phyloP scores from a whole-genome alignment of 2,888 invertebrate genomes.

The Netelia fuscicornis region DNA sequence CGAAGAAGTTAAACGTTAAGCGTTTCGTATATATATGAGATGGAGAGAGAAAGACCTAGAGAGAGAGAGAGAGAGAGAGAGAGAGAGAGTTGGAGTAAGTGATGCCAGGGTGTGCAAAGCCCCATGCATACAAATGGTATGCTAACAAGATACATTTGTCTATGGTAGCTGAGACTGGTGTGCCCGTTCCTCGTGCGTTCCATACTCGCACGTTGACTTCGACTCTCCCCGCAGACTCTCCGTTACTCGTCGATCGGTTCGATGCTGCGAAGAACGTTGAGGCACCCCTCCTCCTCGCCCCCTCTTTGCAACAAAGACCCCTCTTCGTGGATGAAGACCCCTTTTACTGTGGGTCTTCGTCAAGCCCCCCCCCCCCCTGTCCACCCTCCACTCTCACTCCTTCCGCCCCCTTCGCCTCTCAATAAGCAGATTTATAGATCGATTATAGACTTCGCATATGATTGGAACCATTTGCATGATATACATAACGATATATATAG shows the following conservation, averaged over 20 bases:
- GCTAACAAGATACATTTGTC: constrained; percentile 85
- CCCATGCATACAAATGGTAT: constrained; percentile 85
- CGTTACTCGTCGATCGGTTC: constrained; percentile 46
- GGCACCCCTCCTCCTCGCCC: constrained; percentile 48
- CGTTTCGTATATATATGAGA: constrained; percentile 72
- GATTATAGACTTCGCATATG: constrained; percentile 83
- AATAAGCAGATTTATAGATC: constrained; percentile 84
- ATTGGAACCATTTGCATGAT: constrained; percentile 84
- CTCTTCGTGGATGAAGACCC: constrained; percentile 4
- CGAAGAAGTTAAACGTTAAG: constrained; percentile 82
- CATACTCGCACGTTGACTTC: constrained; percentile 50
- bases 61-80: constrained; percentile 37
- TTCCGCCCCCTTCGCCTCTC: constrained; percentile 72
- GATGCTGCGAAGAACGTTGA: neutral
- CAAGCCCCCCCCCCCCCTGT: constrained; percentile 39
- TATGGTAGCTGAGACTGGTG: constrained; percentile 77
- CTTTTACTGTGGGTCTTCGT: constrained; percentile 24
- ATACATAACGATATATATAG: constrained; percentile 69
- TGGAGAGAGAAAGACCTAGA: constrained; percentile 53
- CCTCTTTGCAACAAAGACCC: constrained; percentile 47
- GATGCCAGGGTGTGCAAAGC: constrained; percentile 78
- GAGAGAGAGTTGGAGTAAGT: constrained; percentile 62
- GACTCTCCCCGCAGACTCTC: constrained; percentile 72
- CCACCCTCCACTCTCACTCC: constrained; percentile 49
- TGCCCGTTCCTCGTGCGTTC: constrained; percentile 59